phyloP scores from a whole-genome alignment of 2,888 invertebrate genomes.

The Melanotus villosus region DNA sequence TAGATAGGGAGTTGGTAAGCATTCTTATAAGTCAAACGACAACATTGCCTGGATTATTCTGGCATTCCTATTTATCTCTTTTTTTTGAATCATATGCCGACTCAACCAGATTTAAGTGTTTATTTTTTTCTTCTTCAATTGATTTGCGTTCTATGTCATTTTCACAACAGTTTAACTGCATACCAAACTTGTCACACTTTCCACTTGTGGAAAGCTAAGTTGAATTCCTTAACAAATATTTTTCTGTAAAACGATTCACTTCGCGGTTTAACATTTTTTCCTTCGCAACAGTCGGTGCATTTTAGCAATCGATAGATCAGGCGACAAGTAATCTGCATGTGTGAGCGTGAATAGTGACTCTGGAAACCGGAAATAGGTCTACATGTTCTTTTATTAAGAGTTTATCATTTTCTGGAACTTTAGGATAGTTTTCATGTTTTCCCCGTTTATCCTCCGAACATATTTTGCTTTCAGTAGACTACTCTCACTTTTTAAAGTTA shows the following conservation, averaged over 20 bases:
- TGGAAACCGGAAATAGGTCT: slow-evolving; percentile 13
- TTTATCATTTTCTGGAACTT: slow-evolving; percentile 23
- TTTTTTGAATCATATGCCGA: too few species aligned
- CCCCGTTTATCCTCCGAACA: slow-evolving; percentile 30
- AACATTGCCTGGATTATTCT: too few species aligned
- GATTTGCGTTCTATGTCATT: too few species aligned
- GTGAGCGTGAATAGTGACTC: slow-evolving; percentile 13
- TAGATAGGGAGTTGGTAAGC: too few species aligned
- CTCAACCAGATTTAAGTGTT: too few species aligned
- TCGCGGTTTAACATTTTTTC: slow-evolving; percentile 13
- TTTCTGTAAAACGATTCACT: slow-evolving; percentile 9
- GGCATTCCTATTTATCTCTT: too few species aligned
- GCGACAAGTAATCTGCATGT: slow-evolving; percentile 10
- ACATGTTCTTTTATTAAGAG: slow-evolving; percentile 18
- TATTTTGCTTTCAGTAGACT: slow-evolving; percentile 5
- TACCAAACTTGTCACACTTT: neutral
- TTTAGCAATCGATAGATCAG: slow-evolving; percentile 7
- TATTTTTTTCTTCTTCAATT: too few species aligned
- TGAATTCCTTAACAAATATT: slow-evolving; percentile 18
- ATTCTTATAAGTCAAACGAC: too few species aligned
- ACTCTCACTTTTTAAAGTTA: slow-evolving; percentile 13
- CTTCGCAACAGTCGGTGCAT: slow-evolving; percentile 15
- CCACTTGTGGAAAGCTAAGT: slow-evolving; percentile 21
- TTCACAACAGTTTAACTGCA: too few species aligned
- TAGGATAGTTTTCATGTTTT: slow-evolving; percentile 25